Conservation (phyloP, 2,113 vertebrate genomes). For the Calyptomena viridis region DNA sequence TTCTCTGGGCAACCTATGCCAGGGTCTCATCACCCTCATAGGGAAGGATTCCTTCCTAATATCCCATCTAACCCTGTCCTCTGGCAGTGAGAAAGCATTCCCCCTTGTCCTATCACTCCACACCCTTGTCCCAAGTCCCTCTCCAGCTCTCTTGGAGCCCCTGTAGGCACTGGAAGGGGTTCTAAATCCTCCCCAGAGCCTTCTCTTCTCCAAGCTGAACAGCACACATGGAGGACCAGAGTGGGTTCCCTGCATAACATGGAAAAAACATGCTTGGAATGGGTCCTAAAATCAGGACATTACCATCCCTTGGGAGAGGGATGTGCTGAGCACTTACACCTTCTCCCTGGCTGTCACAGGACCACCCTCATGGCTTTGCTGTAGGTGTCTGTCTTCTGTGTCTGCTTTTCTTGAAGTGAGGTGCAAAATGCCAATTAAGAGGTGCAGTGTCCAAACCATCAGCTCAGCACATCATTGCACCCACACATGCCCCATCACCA, state of each 20-base stretch:
- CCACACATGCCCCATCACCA: accelerated
- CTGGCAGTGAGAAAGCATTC: not conserved
- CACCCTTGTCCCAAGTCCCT: not conserved
- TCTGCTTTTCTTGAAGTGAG: not conserved
- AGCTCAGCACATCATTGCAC: not conserved
- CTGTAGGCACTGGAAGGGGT: not conserved
- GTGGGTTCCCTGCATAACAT: accelerated
- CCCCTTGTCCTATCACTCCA: not conserved
- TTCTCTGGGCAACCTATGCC: not conserved
- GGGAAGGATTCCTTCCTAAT: not conserved
- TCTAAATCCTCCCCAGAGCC: not conserved
- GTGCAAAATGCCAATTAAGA: not conserved
- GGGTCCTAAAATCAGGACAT: not conserved
- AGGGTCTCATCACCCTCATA: not conserved
- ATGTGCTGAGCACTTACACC: accelerated
- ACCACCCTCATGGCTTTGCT: not conserved
- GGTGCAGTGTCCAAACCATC: not conserved
- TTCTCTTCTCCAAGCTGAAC: not conserved
- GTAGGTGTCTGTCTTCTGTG: not conserved
- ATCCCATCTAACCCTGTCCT: not conserved
- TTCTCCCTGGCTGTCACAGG: not conserved
- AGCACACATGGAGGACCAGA: not conserved
- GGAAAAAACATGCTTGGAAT: not conserved
- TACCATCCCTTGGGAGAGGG: not conserved
- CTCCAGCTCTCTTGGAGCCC: not conserved